Base-by-base conservation (phyloP, 2,113 vertebrate species). In the Trematocara nigrifrons region DNA sequence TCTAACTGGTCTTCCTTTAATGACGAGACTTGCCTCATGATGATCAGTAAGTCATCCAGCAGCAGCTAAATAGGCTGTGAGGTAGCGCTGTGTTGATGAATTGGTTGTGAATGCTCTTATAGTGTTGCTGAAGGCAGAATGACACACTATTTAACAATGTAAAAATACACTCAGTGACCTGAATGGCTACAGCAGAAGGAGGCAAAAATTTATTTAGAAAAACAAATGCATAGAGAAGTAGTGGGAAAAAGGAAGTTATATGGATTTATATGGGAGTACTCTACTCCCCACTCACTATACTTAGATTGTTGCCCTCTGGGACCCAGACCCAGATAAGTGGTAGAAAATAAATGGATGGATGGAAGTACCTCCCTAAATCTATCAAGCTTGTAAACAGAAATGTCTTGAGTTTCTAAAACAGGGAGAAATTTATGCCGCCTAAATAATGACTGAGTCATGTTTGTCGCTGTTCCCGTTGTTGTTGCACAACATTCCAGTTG, bases 1-100 rank as follows among this genome's bases (percentile, higher is more conserved):
- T 97, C 97, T 92, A 99, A 99, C 95, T 98, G 97, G 97, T 97
- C 98, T 0, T 53, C 96, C 0, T 99, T 99, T 94, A 98, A 97
- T 2, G 98, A 99, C 0, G 98, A 99, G 93, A 99, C 97, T 2
- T 99, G 98, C 88, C 93, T 97, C 76, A 97, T 99, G 96, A 98
- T 99, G 98, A 96, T 99, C 87, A 99, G 98, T 99, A 93, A 98
- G 98, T 97, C 22, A 3, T 7, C 1, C 35, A 4, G 47, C n/a
- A 15, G 29, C 31, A 26, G 51, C 38, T 33, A 18, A 61, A 29
- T 13, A 22, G 57, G 29, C 51, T 6, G 6, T 40, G 53, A 80
- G 29, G 26, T 2, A n/a, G 22, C n/a, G 38, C 15, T 57, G 8
- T 31, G 57, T 16, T 29, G 26, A 26, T 7, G 3, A 42, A 33